A percentile compares a stretch with the other conserved stretches of the same genome.
These are phyloP conservation scores for Diabrotica virgifera DNA, from an alignment of 1,140 invertebrate genomes.

Conservation along the genomic window DNA sequence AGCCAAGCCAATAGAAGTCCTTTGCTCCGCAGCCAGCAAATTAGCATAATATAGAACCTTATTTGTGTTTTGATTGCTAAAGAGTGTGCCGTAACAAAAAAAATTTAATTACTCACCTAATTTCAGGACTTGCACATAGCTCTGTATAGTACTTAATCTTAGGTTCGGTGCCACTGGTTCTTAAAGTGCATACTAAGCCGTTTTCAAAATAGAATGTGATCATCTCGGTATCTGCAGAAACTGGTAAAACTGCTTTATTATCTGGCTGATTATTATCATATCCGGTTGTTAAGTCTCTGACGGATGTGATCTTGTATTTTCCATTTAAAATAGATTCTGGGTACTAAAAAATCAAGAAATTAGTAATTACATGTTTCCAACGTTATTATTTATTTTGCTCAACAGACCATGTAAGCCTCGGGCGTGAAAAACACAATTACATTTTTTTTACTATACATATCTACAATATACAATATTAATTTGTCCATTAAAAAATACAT, in stretches of 20 bases:
- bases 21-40: too few relatives aligned
- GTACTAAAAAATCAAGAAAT: conserved; percentile 61
- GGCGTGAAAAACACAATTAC: too few relatives aligned
- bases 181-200: conserved; percentile 81
- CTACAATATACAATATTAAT: too few relatives aligned
- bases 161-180: conserved; percentile 98
- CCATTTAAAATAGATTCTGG: conserved; percentile 67
- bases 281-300: conserved; percentile 88
- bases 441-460: too few relatives aligned
- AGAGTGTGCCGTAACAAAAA: too few relatives aligned
- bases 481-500: too few relatives aligned
- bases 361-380: too few relatives aligned
- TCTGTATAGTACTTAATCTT: conserved; percentile 99
- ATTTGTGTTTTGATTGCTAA: too few relatives aligned
- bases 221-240: conserved; percentile 83
- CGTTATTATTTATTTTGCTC: too few relatives aligned
- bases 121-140: conserved; percentile 66
- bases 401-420: too few relatives aligned
- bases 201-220: conserved; percentile 93
- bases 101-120: conserved; percentile 66
- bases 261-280: conserved; percentile 75
- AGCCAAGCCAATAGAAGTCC: too few relatives aligned
- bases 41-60: too few relatives aligned
- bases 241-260: conserved; percentile 73
- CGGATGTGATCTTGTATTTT: conserved; percentile 66